Evolutionary conservation across 2,113 vertebrate species (phyloP).

Genomic region (Clarias magur): DNA sequence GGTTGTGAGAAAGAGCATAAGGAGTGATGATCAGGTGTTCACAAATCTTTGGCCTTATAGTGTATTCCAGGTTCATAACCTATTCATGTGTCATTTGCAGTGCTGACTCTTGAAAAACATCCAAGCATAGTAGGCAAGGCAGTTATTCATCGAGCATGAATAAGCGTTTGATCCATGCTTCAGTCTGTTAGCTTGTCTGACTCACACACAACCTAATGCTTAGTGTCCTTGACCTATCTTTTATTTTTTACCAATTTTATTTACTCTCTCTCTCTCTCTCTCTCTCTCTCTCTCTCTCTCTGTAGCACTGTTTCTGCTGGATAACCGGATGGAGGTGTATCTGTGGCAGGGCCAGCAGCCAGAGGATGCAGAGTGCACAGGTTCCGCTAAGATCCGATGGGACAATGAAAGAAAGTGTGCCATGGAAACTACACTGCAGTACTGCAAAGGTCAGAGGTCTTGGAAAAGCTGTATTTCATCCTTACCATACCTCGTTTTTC

Average conservation of each 20-base stretch:
- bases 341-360: constrained; percentile 79
- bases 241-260: not conserved
- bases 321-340: constrained; percentile 81
- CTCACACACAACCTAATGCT: not conserved
- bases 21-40: not conserved
- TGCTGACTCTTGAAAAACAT: not conserved
- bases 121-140: not conserved
- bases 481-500: not conserved
- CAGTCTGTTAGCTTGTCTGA: not conserved
- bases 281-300: not conserved
- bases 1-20: too few species aligned
- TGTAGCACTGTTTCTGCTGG: constrained; percentile 75
- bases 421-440: constrained; percentile 77
- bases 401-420: constrained; percentile 78
- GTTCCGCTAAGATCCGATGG: constrained; percentile 78
- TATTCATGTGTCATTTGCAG: not conserved
- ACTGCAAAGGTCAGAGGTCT: constrained; percentile 76
- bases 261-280: not conserved
- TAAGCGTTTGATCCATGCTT: not conserved
- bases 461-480: not conserved
- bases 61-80: not conserved
- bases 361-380: constrained; percentile 68
- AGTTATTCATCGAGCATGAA: not conserved
- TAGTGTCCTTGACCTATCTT: not conserved
- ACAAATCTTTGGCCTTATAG: not conserved